Conservation (phyloP, 2,888 invertebrate species). For the Synanthedon formicaeformis region DNA sequence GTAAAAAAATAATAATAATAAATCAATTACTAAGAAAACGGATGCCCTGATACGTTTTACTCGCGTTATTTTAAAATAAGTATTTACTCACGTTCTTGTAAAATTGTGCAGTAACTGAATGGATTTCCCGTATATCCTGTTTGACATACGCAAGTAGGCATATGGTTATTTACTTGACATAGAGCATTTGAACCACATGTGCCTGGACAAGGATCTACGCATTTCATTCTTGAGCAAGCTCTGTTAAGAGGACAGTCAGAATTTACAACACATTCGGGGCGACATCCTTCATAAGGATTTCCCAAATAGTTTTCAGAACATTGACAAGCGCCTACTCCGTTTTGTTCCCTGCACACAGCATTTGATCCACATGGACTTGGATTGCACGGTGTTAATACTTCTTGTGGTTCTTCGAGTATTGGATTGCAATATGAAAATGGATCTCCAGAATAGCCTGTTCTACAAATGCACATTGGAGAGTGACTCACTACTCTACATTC, state of each 20-base stretch:
- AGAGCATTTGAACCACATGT: constrained; percentile 80
- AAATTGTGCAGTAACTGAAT: constrained; percentile 69
- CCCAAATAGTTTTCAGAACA: constrained; percentile 76
- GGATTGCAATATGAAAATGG: constrained; percentile 77
- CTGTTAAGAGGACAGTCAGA: constrained; percentile 78
- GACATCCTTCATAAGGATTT: constrained; percentile 82
- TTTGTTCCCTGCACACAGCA: constrained; percentile 72
- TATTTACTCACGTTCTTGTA: constrained; percentile 52
- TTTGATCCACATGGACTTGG: constrained; percentile 76
- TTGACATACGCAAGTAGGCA: constrained; percentile 78
- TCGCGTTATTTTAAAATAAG: background rate
- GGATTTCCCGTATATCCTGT: constrained; percentile 77
- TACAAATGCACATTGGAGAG: constrained; percentile 79
- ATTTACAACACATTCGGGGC: constrained; percentile 80
- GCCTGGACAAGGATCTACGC: constrained; percentile 83
- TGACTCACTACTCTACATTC: constrained; percentile 84
- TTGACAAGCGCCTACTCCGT: constrained; percentile 75
- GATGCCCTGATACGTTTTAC: background rate
- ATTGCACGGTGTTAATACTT: constrained; percentile 71
- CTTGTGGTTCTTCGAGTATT: constrained; percentile 38
- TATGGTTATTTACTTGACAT: constrained; percentile 81
- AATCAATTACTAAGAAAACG: background rate
- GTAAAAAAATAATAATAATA: constrained; percentile 14
- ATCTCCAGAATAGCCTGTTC: constrained; percentile 78
- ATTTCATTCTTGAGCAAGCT: constrained; percentile 80